A percentile compares a stretch with the other conserved stretches of the same genome.
phyloP scores from a whole-genome alignment of 2,888 invertebrate genomes.

The Ennomos fuscantarius region DNA sequence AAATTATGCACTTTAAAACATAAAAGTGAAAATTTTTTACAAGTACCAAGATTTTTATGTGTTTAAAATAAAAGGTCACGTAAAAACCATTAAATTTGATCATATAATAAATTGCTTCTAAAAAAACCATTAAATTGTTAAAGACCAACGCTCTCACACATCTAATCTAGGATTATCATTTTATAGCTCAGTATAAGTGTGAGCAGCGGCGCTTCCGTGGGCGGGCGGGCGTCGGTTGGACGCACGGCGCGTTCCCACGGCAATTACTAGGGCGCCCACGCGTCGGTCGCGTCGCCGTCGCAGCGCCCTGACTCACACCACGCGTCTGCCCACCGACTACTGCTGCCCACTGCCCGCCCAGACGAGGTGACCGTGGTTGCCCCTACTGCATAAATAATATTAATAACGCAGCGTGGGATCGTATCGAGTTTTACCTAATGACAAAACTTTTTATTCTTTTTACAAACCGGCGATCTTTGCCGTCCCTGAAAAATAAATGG shows the following conservation, averaged over 20 bases:
- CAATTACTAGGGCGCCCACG: slow-evolving; percentile 66
- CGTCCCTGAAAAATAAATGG: too few relatives aligned
- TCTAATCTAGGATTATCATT: slow-evolving; percentile 20
- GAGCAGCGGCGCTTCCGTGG: slow-evolving; percentile 43
- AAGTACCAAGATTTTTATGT: too few relatives aligned
- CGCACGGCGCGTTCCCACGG: slow-evolving; percentile 70
- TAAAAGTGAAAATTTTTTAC: too few relatives aligned
- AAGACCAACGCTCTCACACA: slow-evolving; percentile 15
- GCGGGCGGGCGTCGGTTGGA: slow-evolving; percentile 44
- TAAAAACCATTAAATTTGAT: too few relatives aligned
- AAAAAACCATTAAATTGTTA: slow-evolving; percentile 4
- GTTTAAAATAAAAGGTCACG: too few relatives aligned
- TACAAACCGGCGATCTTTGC: background rate
- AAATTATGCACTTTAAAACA: background rate
- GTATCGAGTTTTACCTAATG: background rate
- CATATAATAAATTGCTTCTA: background rate
- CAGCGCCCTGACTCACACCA: slow-evolving; percentile 55
- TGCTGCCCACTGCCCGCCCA: slow-evolving; percentile 13
- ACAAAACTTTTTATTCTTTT: background rate
- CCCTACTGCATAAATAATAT: slow-evolving; percentile 1
- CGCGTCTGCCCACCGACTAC: slow-evolving; percentile 26
- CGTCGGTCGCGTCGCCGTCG: slow-evolving; percentile 25
- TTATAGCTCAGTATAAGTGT: slow-evolving; percentile 14
- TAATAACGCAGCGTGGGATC: slow-evolving; percentile 1
- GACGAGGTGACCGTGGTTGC: slow-evolving; percentile 17